Percentiles rank a stretch among this genome's conserved stretches.
Conservation (phyloP, 2,797 vertebrate species). For the Danio choprae region DNA sequence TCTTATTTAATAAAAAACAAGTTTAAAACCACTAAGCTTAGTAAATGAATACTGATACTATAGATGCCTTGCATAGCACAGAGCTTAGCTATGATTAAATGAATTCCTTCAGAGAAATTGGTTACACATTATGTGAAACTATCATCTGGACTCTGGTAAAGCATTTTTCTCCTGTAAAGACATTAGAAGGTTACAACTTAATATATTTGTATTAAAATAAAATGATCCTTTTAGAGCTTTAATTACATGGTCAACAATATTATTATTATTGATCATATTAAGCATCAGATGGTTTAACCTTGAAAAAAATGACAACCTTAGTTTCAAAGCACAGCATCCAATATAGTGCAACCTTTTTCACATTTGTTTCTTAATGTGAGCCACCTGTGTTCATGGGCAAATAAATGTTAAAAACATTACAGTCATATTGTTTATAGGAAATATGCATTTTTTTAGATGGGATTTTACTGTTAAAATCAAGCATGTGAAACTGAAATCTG, state of each 20-base stretch:
- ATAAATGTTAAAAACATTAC: conserved; percentile 52
- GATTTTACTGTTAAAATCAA: conserved; percentile 55
- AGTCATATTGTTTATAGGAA: conserved; percentile 59
- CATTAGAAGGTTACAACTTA: neutral
- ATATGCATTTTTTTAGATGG: conserved; percentile 49
- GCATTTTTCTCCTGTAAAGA: conserved; percentile 5
- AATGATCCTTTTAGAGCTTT: neutral
- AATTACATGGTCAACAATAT: neutral
- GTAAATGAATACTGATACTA: neutral
- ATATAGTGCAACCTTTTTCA: neutral
- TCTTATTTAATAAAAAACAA: neutral
- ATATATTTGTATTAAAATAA: neutral
- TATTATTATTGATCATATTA: neutral
- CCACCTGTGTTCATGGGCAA: neutral
- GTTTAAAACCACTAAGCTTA: neutral
- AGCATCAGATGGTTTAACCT: neutral
- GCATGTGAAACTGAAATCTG: conserved; percentile 60
- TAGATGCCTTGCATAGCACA: conserved; percentile 3
- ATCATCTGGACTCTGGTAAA: neutral
- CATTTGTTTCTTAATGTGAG: conserved; percentile 26
- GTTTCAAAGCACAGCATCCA: neutral
- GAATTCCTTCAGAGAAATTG: neutral
- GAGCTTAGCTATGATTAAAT: neutral
- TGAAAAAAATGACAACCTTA: neutral
- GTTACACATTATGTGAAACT: conserved; percentile 4